Base-by-base conservation (phyloP, 2,888 invertebrate species). In the Helobdella robusta region DNA sequence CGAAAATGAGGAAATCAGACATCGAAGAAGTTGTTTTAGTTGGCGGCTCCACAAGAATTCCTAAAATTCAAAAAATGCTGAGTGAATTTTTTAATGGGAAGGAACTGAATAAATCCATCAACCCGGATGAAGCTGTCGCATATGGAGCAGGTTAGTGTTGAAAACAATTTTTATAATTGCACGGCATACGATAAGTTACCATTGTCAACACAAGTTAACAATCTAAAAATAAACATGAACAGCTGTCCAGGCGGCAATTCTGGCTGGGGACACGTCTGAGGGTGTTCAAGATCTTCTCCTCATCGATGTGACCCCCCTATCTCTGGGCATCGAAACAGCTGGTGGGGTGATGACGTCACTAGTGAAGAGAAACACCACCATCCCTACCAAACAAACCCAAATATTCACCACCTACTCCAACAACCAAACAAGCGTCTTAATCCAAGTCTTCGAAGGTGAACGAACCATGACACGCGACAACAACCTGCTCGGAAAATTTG, bases 401-500 rank as follows among this genome's bases (percentile, higher is more conserved):
- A 76, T 71, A 0, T 94, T 93, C 76, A 89, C 91, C 2, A 94
- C 93, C 0, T 92, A 91, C 76, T 83, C 89, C 20, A 92, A 94
- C 80, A 92, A 92, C 75, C 93, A 94, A 77, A 74, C 77, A 4
- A 75, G 73, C 6, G 71, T 71, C 23, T 46, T 68, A 32, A 69
- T 70, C 58, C 68, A 69, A 67, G 65, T 80, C 2, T 79, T 73
- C 67, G 79, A 80, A 67, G 80, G 80, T 56, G 80, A 80, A 69
- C 72, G 79, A 68, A 75, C 79, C 28, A 79, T 80, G 79, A 80
- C 80, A 65, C 78, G 76, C 64, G 79, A 79, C 72, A 80, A 80
- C 74, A 78, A 95, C 81, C 83, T 91, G 50, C 85, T 97, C 70
- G 97, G 97, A 68, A 94, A 92, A 80, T 97, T 97, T 81, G 94